Evolutionary conservation across 2,113 vertebrate genomes (phyloP), one percentile per base, ranked within the genome.

Genomic region (Leptocoma aspasia): DNA sequence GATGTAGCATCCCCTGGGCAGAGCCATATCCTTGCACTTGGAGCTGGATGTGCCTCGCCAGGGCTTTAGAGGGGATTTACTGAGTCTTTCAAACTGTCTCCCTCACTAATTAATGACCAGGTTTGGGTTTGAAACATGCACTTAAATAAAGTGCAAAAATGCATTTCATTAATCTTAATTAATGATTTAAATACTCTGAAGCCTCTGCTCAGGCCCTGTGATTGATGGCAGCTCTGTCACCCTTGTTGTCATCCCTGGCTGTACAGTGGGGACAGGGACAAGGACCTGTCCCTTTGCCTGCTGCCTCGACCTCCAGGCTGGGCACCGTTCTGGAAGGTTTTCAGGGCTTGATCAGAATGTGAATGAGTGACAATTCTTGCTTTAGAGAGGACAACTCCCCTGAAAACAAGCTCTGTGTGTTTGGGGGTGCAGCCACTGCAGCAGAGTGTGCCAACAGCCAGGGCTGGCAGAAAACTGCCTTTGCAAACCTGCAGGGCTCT

Each of bases 121-220:
- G 68, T 85, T 92, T 88, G 15, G 63, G 73, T 92, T 79, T 0
- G 0, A 90, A 90, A 91, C 88, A 57, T 49, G 71, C 61, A 65
- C 82, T 88, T 93, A 85, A 87, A 88, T 93, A 93, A 92, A 91
- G 82, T 56, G 61, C 66, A 69, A 6, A 93, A 88, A 50, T 4
- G 6, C 39, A 65, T 93, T 92, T 94, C 75, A 82, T 96, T 95
- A 79, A 92, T 95, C 85, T 85, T 90, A 94, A 93, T 96, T 92
- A 86, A 88, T 33, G 49, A 82, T 88, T 96, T 82, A 69, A 88
- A 82, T 72, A 50, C 88, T 69, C 13, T 13, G 78, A 85, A 93
- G 66, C 57, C 73, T 91, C 70, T 79, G 53, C 49, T 76, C 22
- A 49, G 44, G 56, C 41, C 35, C 52, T 11, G 61, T 90, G 88